Evolutionary conservation across 2,113 vertebrate species (phyloP), one percentile per base, ranked within the genome.

Genomic region (Cyprinus carpio): DNA sequence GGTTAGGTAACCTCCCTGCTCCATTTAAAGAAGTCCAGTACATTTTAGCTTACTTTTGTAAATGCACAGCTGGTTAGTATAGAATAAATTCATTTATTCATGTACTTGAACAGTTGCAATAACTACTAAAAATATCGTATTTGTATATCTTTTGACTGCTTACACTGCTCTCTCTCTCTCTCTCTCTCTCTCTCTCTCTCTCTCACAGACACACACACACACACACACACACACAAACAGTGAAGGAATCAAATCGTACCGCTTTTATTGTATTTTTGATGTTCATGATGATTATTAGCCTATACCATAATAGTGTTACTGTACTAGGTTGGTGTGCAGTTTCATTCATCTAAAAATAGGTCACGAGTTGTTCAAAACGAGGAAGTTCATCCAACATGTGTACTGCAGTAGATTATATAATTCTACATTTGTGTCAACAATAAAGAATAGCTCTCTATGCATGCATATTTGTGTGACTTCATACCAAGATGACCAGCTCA

Each of bases 1-100:
- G 82, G 86, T 92, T 92, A 92, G 89, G 85, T 91, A 91, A 94
- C 86, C 87, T 83, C 20, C 29, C 27, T 23, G 29, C 11, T 15
- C 31, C 31, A n/a, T 49, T 75, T 60, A 40, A 80, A 69, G 2
- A 23, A 11, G 18, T 27, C 13, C 2, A 40, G 3, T 5, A 25
- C 29, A 12, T 34, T 4, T 62, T 12, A 34, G 8, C 6, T 8
- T 11, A 20, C 25, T 49, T 54, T 16, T 25, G 58, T 6, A 23
- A 43, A 74, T 34, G 23, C 71, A 40, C 20, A n/a, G 0, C 13
- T 6, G 23, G 5, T 74, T 46, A 9, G 1, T 34, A 18, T 69
- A 2, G 29, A 20, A 71, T 37, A 40, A 6, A 71, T 37, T 4
- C 0, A 69, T 4, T 34, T 67, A 34, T 37, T 10, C 1, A 18